Evolutionary conservation across 2,888 invertebrate genomes (phyloP), one percentile per base, ranked within the genome.

Genomic region (Ellobium chinense): DNA sequence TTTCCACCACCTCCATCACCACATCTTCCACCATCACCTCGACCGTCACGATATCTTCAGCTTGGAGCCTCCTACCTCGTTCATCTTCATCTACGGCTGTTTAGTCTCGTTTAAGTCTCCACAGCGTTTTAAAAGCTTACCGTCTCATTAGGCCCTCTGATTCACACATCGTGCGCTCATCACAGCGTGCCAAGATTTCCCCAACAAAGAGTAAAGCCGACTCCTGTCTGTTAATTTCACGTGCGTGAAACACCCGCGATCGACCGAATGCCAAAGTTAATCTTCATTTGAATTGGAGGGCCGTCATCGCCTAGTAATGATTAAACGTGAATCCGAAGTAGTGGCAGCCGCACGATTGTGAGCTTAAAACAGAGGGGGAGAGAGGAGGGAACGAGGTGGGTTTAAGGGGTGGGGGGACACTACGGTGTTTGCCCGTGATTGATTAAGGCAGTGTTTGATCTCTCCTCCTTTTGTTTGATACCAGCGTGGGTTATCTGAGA

Each of bases 201-300:
- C n/a, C 34, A 72, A 60, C 72, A 72, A 72, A 58, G 72, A 56
- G 72, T 72, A 58, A 36, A 72, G 58, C 72, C 58, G 72, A 58
- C 18, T 58, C 37, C 72, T 37, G 72, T 34, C 56, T 72, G 72
- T 72, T 72, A 72, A 58, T 72, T 58, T 72, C 72, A 72, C 72
- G 72, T 60, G 72, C 72, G 58, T 60, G 72, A 72, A 72, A 72
- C n/a, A 60, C 72, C 60, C 54, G 36, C 58, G 72, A 72, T 72
- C 58, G 72, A 72, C 72, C 56, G 72, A 72, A 72, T 37, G 72
- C 60, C 72, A 72, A 58, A 72, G 58, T 58, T 72, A 72, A 72
- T 72, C 72, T 72, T 72, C 72, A 72, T 72, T 60, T 72, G 72
- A 72, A 72, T 58, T 56, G 34, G 72, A 72, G 72, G 36, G 36